Evolutionary conservation across 2,113 vertebrate genomes (phyloP).

Genomic region (Anhinga rufa): DNA sequence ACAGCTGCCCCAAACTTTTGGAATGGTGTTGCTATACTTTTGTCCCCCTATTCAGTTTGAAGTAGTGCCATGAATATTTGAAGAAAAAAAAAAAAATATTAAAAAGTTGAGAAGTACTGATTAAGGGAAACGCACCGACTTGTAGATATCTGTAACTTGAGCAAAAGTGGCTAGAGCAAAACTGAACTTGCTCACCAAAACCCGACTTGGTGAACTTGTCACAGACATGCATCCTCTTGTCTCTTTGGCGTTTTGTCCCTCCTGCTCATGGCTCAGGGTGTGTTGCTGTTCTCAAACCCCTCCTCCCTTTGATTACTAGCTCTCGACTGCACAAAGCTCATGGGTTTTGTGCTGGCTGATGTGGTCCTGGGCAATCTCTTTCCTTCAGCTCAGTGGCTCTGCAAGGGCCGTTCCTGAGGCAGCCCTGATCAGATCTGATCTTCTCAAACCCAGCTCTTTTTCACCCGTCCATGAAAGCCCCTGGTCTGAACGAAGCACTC

Average conservation of each 20-base stretch:
- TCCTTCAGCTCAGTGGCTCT: not conserved
- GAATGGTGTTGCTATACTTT: not conserved
- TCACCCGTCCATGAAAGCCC: not conserved
- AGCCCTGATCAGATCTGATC: not conserved
- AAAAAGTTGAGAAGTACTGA: not conserved
- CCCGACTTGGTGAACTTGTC: not conserved
- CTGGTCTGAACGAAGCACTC: not conserved
- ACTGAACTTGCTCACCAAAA: not conserved
- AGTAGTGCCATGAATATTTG: not conserved
- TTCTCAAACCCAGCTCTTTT: not conserved
- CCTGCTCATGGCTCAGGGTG: not conserved
- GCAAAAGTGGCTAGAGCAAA: not conserved
- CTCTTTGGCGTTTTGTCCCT: not conserved
- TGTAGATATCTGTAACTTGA: not conserved
- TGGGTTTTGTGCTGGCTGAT: not conserved
- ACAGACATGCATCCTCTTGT: not conserved
- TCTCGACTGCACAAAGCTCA: not conserved
- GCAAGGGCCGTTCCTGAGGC: not conserved
- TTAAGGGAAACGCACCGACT: not conserved
- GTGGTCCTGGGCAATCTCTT: not conserved
- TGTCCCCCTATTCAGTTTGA: not conserved
- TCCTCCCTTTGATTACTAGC: not conserved
- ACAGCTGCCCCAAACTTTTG: not conserved
- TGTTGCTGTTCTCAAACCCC: not conserved
- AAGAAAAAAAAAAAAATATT: rapidly evolving